Percentiles rank a stretch among this genome's conserved stretches.
Conservation (phyloP, 1,140 invertebrate genomes). For the Conus ventricosus region DNA sequence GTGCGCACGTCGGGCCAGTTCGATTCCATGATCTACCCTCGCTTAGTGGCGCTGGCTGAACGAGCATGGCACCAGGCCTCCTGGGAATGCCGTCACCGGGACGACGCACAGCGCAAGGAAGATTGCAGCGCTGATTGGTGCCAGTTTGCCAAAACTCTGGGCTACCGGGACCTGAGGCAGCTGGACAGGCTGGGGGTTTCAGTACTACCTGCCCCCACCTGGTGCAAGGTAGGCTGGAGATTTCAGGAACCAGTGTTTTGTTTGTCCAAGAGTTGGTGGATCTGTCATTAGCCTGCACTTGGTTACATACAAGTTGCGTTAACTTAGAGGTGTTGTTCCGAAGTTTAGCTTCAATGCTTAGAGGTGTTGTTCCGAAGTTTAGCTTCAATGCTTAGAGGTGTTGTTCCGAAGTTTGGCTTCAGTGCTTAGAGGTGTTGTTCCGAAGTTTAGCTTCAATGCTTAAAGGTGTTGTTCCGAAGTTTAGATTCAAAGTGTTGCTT, state of each 20-base stretch:
- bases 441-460: too few relatives aligned
- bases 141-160: conserved; percentile 56
- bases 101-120: conserved; percentile 31
- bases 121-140: conserved; percentile 54
- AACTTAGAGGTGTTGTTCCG: too few relatives aligned
- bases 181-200: conserved; percentile 55
- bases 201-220: conserved; percentile 64
- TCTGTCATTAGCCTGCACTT: too few relatives aligned
- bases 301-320: too few relatives aligned
- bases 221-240: conserved; percentile 53
- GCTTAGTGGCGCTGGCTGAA: conserved; percentile 65
- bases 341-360: too few relatives aligned
- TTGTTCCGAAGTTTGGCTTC: background rate
- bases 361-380: too few relatives aligned
- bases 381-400: too few relatives aligned
- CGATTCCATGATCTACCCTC: conserved; percentile 65
- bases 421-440: background rate
- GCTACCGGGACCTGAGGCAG: conserved; percentile 59
- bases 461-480: too few relatives aligned
- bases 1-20: conserved; percentile 60
- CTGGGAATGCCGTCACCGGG: conserved; percentile 55
- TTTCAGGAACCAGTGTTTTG: background rate
- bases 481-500: too few relatives aligned
- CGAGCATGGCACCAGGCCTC: conserved; percentile 64
- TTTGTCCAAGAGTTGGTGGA: background rate